phyloP scores from a whole-genome alignment of 2,113 vertebrate species.

The Isichthys henryi region DNA sequence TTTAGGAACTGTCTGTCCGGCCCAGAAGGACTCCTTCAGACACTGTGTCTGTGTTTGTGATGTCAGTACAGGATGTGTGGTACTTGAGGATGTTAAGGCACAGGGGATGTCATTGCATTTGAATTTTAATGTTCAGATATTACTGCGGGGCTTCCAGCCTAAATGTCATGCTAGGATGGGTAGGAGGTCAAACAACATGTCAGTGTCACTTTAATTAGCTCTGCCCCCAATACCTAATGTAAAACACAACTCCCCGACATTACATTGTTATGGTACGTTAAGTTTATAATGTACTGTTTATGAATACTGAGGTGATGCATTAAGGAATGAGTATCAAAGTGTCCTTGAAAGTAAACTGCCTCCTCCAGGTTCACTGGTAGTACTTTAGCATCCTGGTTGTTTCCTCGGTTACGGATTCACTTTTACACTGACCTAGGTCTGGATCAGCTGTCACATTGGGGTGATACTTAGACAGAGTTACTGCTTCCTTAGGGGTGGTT shows the following conservation, averaged over 20 bases:
- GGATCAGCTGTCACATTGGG: neutral
- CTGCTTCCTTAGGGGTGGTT: neutral
- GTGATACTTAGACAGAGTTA: neutral
- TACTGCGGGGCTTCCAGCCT: neutral
- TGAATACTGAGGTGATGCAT: neutral
- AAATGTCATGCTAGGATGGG: neutral
- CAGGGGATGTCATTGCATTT: neutral
- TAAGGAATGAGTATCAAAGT: neutral
- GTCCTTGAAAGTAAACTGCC: neutral
- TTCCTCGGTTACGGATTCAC: neutral
- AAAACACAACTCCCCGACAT: neutral
- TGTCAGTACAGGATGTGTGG: neutral
- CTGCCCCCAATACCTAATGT: neutral
- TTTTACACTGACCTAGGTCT: neutral
- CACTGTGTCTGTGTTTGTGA: neutral
- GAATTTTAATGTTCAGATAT: neutral
- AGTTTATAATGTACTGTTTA: neutral
- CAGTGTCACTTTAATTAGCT: neutral
- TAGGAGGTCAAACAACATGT: neutral
- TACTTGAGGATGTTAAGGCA: constrained; percentile 12
- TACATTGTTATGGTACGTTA: neutral
- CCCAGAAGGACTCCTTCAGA: neutral
- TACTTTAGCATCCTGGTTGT: neutral
- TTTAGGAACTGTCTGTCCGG: constrained; percentile 12
- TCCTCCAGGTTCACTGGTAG: neutral